phyloP scores from a whole-genome alignment of 1,140 invertebrate genomes.

The Bilobella aurantiaca region DNA sequence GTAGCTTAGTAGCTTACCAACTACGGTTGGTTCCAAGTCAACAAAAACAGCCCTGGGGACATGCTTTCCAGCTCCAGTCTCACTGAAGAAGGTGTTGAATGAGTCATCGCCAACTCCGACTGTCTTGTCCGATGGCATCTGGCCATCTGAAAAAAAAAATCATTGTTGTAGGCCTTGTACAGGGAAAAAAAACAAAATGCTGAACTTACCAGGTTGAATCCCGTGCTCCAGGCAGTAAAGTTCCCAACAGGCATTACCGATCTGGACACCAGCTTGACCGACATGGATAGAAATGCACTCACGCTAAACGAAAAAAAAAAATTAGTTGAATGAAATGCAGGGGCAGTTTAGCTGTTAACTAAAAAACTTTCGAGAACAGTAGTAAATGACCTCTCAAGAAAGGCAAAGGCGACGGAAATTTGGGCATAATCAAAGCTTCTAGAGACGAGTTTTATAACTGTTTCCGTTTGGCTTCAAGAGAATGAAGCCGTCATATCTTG shows the following conservation, averaged over 20 bases:
- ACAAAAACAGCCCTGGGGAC: constrained; percentile 74
- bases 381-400: too few relatives aligned
- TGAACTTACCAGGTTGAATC: constrained; percentile 59
- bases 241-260: constrained; percentile 76
- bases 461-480: too few relatives aligned
- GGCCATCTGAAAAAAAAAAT: constrained; percentile 73
- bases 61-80: constrained; percentile 76
- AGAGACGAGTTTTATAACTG: too few relatives aligned
- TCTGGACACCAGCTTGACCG: constrained; percentile 79
- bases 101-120: constrained; percentile 60
- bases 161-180: too few relatives aligned
- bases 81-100: constrained; percentile 81
- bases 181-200: too few relatives aligned
- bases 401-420: too few relatives aligned
- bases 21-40: constrained; percentile 75
- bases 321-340: too few relatives aligned
- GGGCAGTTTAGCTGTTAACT: too few relatives aligned
- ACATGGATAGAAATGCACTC: constrained; percentile 80
- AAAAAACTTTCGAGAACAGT: too few relatives aligned
- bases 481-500: too few relatives aligned
- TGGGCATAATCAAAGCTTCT: too few relatives aligned
- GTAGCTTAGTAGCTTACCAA: constrained; percentile 46
- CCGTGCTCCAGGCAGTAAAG: constrained; percentile 78
- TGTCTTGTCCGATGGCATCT: constrained; percentile 56
- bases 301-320: constrained; percentile 42